A percentile compares a stretch with the other conserved stretches of the same genome.
Evolutionary conservation across 2,888 invertebrate genomes (phyloP).

Genomic region (Mechanitis mazaeus): DNA sequence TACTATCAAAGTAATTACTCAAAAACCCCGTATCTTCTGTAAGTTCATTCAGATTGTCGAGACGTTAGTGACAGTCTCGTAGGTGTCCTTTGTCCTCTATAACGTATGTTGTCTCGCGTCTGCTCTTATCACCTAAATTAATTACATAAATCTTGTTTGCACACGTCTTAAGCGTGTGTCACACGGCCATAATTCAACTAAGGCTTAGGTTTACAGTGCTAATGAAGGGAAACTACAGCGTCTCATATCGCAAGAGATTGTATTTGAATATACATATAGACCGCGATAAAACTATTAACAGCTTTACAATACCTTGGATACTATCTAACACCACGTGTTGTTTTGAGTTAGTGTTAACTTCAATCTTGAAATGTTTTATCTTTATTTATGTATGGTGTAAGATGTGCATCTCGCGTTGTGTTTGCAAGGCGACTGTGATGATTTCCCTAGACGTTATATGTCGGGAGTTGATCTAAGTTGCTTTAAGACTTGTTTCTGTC

Average conservation of each 20-base stretch:
- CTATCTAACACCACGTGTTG: background rate
- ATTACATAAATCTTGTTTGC: conserved; percentile 77
- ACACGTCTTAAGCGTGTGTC: conserved; percentile 75
- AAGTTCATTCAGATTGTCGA: conserved; percentile 23
- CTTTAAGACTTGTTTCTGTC: conserved; percentile 19
- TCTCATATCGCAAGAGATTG: conserved; percentile 31
- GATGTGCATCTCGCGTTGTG: conserved; percentile 1
- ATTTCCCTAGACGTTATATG: conserved; percentile 63
- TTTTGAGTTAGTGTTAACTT: background rate
- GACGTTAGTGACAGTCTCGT: conserved; percentile 35
- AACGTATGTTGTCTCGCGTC: conserved; percentile 60
- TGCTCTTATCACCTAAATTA: conserved; percentile 75
- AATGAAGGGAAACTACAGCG: conserved; percentile 63
- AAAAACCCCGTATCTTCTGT: conserved; percentile 10
- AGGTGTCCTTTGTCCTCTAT: conserved; percentile 55
- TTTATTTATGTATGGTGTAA: conserved; percentile 1
- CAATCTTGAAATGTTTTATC: conserved; percentile 1
- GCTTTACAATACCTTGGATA: background rate
- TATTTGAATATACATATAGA: conserved; percentile 9
- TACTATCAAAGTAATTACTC: background rate
- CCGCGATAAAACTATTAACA: background rate
- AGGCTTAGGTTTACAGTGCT: conserved; percentile 65
- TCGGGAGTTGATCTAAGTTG: conserved; percentile 24
- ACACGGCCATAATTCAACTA: conserved; percentile 69
- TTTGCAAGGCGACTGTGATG: conserved; percentile 44